Conservation (phyloP, 2,797 vertebrate species). For the Pangasius larnaudii region DNA sequence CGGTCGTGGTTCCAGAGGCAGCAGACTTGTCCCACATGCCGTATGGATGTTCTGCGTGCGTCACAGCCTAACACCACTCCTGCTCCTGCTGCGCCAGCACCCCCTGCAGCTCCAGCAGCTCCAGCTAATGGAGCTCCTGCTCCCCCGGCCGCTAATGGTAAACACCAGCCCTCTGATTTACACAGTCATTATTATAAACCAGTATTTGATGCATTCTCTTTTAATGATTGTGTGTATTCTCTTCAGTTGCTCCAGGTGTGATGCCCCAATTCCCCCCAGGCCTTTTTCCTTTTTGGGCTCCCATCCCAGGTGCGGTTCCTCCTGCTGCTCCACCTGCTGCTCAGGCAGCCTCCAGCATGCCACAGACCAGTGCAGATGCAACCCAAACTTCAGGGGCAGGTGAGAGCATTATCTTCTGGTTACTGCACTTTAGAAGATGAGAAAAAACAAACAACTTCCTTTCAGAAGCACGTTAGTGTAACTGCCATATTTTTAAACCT, state of each 20-base stretch:
- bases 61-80: conserved; percentile 83
- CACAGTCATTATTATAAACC: neutral
- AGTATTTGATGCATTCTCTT: neutral
- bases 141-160: conserved; percentile 83
- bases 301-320: conserved; percentile 84
- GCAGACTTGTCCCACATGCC: conserved; percentile 95
- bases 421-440: neutral
- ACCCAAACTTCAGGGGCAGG: conserved; percentile 66
- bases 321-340: conserved; percentile 59
- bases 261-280: conserved; percentile 92
- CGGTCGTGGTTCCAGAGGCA: conserved; percentile 98
- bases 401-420: conserved; percentile 55
- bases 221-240: conserved; percentile 10
- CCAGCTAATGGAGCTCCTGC: conserved; percentile 74
- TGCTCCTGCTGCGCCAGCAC: conserved; percentile 74
- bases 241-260: conserved; percentile 85
- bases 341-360: conserved; percentile 55
- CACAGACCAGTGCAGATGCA: conserved; percentile 64
- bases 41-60: conserved; percentile 93
- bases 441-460: neutral
- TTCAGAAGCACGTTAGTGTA: neutral
- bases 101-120: conserved; percentile 70
- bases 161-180: neutral
- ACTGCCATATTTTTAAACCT: neutral
- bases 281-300: conserved; percentile 93